These are phyloP conservation scores for Rhagoletis pomonella DNA, from an alignment of 1,140 invertebrate genomes.

Conservation along the genomic window DNA sequence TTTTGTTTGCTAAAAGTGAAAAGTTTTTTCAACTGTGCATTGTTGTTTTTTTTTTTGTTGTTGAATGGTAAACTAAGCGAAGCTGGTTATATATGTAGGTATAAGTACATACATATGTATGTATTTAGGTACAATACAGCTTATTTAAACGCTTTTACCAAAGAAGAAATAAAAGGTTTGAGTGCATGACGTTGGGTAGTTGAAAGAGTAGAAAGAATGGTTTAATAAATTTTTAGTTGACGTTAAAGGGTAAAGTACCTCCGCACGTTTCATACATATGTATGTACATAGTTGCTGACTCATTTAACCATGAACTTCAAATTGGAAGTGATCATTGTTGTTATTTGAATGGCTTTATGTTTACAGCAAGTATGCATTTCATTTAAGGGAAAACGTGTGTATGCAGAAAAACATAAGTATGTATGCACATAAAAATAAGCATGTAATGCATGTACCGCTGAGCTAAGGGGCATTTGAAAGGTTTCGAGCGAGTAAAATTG, in stretches of 20 bases:
- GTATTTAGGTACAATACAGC: background rate
- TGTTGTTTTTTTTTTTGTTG: background rate
- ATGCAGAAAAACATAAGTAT: too few relatives aligned
- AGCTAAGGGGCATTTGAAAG: too few relatives aligned
- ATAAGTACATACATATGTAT: too few relatives aligned
- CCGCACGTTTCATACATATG: background rate
- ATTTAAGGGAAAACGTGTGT: too few relatives aligned
- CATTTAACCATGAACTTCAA: conserved; percentile 43
- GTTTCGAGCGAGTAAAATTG: too few relatives aligned
- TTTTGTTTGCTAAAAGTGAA: too few relatives aligned
- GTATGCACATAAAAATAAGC: too few relatives aligned
- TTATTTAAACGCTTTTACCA: background rate
- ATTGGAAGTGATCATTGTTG: conserved; percentile 41
- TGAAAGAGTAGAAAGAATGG: background rate
- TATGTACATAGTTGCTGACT: background rate
- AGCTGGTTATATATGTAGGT: background rate
- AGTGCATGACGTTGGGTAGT: too few relatives aligned
- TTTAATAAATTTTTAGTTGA: conserved; percentile 33
- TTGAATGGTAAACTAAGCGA: conserved; percentile 6
- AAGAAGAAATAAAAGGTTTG: background rate
- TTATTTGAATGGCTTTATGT: background rate
- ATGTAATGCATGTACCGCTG: too few relatives aligned
- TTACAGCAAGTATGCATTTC: background rate
- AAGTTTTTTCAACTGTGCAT: too few relatives aligned
- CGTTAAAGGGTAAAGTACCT: background rate